A percentile compares a stretch with the other conserved stretches of the same genome.
Conservation (phyloP, 2,888 invertebrate species). For the Drosophila atroscutellata region DNA sequence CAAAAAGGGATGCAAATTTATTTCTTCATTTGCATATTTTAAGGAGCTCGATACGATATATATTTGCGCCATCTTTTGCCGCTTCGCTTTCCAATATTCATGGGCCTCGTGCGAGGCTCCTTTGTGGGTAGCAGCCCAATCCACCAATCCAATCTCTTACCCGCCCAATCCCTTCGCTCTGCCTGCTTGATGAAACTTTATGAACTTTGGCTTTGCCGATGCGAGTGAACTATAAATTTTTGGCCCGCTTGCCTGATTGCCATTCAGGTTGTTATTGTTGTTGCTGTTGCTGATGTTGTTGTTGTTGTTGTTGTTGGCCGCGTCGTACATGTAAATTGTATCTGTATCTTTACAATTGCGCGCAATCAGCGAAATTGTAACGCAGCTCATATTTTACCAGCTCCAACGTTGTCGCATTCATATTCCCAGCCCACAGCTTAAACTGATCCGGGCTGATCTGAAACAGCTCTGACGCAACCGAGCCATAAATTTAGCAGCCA, state of each 20-base stretch:
- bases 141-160: slow-evolving; percentile 13
- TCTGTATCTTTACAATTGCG: slow-evolving; percentile 69
- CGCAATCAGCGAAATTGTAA: slow-evolving; percentile 81
- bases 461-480: slow-evolving; percentile 37
- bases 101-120: slow-evolving; percentile 30
- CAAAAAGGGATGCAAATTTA: slow-evolving; percentile 84
- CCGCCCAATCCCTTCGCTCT: slow-evolving; percentile 26
- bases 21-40: slow-evolving; percentile 86
- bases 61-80: slow-evolving; percentile 73
- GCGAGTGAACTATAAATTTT: slow-evolving; percentile 74
- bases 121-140: slow-evolving; percentile 25
- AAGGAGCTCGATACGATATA: slow-evolving; percentile 82
- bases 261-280: slow-evolving; percentile 32
- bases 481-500: slow-evolving; percentile 65
- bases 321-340: slow-evolving; percentile 69
- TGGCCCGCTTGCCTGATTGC: slow-evolving; percentile 65
- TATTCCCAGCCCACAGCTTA: background rate
- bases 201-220: slow-evolving; percentile 67
- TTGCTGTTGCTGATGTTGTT: slow-evolving; percentile 31
- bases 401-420: slow-evolving; percentile 22
- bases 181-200: slow-evolving; percentile 75
- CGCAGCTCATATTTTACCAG: slow-evolving; percentile 67
- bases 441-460: slow-evolving; percentile 27
- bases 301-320: slow-evolving; percentile 13
- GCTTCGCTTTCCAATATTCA: slow-evolving; percentile 65